Evolutionary conservation across 2,113 vertebrate species (phyloP).

Genomic region (Charadrius vociferus): DNA sequence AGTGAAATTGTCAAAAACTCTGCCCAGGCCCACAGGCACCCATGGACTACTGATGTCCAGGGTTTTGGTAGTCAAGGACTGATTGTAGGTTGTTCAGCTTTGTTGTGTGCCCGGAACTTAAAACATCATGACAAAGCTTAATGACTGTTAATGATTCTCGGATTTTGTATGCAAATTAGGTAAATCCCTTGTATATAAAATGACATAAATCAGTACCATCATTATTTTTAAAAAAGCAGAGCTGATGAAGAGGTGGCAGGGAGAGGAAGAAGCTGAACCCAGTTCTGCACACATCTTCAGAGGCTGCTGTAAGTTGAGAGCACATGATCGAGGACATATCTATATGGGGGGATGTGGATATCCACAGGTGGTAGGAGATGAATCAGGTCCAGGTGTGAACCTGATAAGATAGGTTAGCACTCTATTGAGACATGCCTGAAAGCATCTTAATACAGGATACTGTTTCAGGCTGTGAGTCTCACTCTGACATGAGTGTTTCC

Average conservation of each 20-base stretch:
- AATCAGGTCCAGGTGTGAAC: background rate
- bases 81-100: background rate
- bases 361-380: background rate
- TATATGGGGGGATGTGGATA: background rate
- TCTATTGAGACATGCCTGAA: background rate
- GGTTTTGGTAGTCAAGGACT: background rate
- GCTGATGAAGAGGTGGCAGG: background rate
- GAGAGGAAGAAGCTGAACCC: background rate
- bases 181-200: background rate
- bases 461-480: background rate
- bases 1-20: background rate
- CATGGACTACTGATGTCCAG: background rate
- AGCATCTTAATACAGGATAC: background rate
- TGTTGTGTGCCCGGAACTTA: background rate
- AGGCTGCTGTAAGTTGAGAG: background rate
- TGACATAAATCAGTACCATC: background rate
- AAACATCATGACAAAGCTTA: background rate
- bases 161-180: background rate
- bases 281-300: background rate
- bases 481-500: background rate
- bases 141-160: rapidly evolving
- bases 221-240: background rate
- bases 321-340: background rate
- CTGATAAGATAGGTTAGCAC: background rate
- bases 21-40: no score